Evolutionary conservation across 2,113 vertebrate species (phyloP).

Genomic region (Anhinga rufa): DNA sequence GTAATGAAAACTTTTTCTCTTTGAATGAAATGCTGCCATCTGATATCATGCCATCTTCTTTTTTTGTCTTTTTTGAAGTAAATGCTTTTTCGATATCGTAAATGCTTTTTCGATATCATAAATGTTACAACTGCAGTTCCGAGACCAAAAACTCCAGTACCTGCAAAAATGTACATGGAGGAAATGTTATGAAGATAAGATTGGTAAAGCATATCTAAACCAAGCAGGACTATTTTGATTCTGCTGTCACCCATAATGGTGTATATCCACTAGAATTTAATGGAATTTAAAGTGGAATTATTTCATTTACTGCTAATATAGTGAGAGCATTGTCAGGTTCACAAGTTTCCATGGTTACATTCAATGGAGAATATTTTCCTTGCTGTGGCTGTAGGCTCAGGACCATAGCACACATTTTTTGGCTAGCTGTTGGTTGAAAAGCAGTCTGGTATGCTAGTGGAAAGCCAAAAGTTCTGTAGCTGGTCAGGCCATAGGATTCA

Average conservation of each 20-base stretch:
- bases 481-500: not conserved
- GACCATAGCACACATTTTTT: not conserved
- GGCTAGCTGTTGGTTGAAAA: not conserved
- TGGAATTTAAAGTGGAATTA: not conserved
- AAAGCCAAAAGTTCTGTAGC: not conserved
- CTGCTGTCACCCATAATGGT: not conserved
- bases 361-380: not conserved
- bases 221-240: not conserved
- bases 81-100: not conserved
- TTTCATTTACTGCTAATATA: not conserved
- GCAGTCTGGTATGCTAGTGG: not conserved
- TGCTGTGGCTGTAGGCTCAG: not conserved
- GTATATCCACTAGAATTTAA: not conserved
- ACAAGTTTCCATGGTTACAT: not conserved
- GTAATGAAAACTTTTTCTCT: not conserved
- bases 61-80: not conserved
- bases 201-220: not conserved
- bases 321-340: not conserved
- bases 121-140: not conserved
- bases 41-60: not conserved
- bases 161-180: not conserved
- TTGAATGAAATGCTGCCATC: not conserved
- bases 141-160: not conserved
- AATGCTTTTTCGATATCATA: not conserved
- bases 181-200: not conserved